Base-by-base conservation (phyloP, 1,140 invertebrate genomes). In the Semibalanus balanoides region DNA sequence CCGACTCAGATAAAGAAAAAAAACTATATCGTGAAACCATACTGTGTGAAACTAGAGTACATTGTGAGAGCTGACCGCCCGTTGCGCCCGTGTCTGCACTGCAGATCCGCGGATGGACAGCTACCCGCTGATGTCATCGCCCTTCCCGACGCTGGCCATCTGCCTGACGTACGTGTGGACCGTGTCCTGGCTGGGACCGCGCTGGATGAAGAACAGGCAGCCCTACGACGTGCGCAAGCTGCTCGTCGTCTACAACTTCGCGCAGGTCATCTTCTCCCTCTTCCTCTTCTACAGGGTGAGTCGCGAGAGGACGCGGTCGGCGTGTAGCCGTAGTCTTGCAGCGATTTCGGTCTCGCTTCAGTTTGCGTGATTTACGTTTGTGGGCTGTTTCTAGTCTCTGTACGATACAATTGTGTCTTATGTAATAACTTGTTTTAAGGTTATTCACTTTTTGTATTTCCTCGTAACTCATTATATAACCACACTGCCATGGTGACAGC, bases 111-210 rank as follows among this genome's bases (percentile, higher is more conserved):
- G 96, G 78, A 93, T 97, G 40, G 91, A 90, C 77, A 89, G 90
- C 80, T 97, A 94, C 93, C 85, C 90, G n/a, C 89, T 98, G 86
- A 94, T 96, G 90, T 90, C 89, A 75, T 92, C 92, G 77, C 94
- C 94, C n/a, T 87, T 92, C 80, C 95, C 95, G 28, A 97, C 95
- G 3, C 82, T 96, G 31, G 84, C 86, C 29, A 89, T 94, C 79
- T 96, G 94, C 84, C 79, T 96, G 72, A 90, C 88, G 79, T 96
- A 95, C 84, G 93, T 90, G 73, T 92, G 92, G 82, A 92, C 93
- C 81, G 91, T 93, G 74, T 92, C 89, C 85, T 89, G 90, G 51
- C 82, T 94, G 75, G 94, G 94, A 22, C 93, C 93, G 73, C 89
- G 88, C 81, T 84, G 91, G 74, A 97, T 97, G 94, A 90, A 92